Evolutionary conservation across 2,113 vertebrate genomes (phyloP).

Genomic region (Petrocephalus microphthalmus): DNA sequence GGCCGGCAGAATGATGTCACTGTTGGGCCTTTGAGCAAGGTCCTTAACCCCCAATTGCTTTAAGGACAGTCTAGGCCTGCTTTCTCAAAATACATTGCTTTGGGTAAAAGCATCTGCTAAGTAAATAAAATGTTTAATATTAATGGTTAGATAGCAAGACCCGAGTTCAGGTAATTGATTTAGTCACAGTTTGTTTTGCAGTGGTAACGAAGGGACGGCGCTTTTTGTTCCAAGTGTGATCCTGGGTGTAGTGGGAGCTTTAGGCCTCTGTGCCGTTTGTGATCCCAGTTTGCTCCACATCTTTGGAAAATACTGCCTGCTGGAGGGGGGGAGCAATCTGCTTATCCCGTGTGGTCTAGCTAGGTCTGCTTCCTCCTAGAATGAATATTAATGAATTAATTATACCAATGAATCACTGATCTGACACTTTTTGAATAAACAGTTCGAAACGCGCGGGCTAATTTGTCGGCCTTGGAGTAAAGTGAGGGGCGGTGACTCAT

Average conservation of each 20-base stretch:
- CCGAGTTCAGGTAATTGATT: background rate
- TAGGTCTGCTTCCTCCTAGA: slow-evolving; percentile 31
- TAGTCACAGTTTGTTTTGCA: background rate
- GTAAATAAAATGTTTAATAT: background rate
- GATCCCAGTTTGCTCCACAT: background rate
- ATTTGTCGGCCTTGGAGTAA: slow-evolving; percentile 1
- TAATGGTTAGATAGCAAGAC: background rate
- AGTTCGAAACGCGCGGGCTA: background rate
- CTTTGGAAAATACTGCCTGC: background rate
- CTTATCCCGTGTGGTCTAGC: slow-evolving; percentile 52
- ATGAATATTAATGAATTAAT: slow-evolving; percentile 22
- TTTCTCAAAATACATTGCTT: background rate
- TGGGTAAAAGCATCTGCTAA: background rate
- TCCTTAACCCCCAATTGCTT: background rate
- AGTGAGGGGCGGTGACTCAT: background rate
- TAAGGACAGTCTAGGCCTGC: background rate
- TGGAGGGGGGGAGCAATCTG: background rate
- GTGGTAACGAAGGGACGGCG: background rate
- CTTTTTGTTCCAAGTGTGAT: background rate
- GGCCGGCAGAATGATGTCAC: background rate
- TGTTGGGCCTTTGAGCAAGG: background rate
- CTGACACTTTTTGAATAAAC: background rate
- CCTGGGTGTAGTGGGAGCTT: background rate
- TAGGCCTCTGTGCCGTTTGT: background rate
- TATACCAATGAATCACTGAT: slow-evolving; percentile 16